Evolutionary conservation across 1,140 invertebrate genomes (phyloP).

Genomic region (Camponotus vicinus): DNA sequence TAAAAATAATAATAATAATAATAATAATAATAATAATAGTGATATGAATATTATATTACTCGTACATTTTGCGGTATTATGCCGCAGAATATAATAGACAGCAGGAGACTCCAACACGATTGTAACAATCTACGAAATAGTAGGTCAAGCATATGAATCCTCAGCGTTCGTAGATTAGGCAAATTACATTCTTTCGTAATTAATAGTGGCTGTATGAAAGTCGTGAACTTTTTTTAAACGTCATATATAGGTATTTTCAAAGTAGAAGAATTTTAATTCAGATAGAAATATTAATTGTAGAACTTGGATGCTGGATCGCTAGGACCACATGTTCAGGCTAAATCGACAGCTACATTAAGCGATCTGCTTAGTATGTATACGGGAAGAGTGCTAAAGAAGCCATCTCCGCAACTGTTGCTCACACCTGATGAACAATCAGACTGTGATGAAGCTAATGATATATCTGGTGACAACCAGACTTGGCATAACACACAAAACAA

Average conservation of each 20-base stretch:
- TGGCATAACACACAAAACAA: conserved; percentile 80
- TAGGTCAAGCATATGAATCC: not conserved
- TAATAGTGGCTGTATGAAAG: conserved; percentile 15
- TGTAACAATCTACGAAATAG: conserved; percentile 11
- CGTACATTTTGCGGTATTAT: conserved; percentile 1
- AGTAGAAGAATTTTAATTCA: conserved; percentile 66
- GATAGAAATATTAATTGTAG: conserved; percentile 79
- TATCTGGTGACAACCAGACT: conserved; percentile 76
- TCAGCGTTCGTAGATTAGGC: conserved; percentile 16
- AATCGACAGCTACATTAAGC: conserved; percentile 79
- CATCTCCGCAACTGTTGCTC: conserved; percentile 77
- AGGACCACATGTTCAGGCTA: conserved; percentile 81
- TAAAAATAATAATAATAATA: not conserved
- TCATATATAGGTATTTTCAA: conserved; percentile 60
- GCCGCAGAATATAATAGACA: not conserved
- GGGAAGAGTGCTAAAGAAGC: conserved; percentile 80
- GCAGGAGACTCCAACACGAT: conserved; percentile 20
- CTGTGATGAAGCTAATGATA: conserved; percentile 81
- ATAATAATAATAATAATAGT: not conserved
- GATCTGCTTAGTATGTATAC: conserved; percentile 80
- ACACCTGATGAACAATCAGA: conserved; percentile 82
- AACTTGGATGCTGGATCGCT: conserved; percentile 82
- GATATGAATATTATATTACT: not conserved
- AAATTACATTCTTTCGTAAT: conserved; percentile 21
- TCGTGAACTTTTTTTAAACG: conserved; percentile 18